phyloP scores from a whole-genome alignment of 2,797 vertebrate genomes.

The Argyrosomus regius region DNA sequence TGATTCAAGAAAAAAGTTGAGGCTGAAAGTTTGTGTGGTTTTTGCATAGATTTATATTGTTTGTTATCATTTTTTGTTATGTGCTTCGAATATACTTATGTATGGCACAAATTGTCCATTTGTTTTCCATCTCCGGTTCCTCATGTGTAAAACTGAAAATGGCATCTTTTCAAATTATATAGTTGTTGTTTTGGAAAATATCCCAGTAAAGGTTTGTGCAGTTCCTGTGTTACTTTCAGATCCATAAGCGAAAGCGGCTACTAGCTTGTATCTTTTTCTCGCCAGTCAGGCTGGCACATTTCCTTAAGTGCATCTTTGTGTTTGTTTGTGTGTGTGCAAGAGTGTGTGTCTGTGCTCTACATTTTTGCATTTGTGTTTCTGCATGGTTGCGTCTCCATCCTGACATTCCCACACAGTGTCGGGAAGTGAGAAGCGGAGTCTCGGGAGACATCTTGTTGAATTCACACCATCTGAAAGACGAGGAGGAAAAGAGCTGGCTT shows the following conservation, averaged over 20 bases:
- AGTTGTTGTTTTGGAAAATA: too few species aligned
- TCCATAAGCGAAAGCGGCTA: background rate
- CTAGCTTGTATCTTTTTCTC: background rate
- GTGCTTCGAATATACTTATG: too few species aligned
- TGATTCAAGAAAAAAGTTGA: too few species aligned
- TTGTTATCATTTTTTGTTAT: too few species aligned
- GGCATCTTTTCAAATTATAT: too few species aligned
- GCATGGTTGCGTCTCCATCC: conserved; percentile 15
- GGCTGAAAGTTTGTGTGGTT: too few species aligned
- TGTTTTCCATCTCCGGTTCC: too few species aligned
- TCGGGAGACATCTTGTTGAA: conserved; percentile 27
- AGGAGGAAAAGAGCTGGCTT: conserved; percentile 40
- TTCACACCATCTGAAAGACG: conserved; percentile 43
- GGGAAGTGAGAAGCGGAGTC: conserved; percentile 29
- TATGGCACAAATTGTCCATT: too few species aligned
- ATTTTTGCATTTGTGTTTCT: conserved; percentile 29
- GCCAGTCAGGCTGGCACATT: background rate
- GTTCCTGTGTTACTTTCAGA: background rate
- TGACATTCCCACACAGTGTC: conserved; percentile 7
- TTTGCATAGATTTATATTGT: too few species aligned
- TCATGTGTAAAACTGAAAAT: too few species aligned
- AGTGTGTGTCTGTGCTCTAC: background rate
- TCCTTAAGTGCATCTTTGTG: conserved; percentile 2
- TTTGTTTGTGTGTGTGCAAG: conserved; percentile 7
- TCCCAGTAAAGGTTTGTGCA: background rate